Percentiles rank a stretch among this genome's conserved stretches.
phyloP scores from a whole-genome alignment of 2,113 vertebrate species.

The Mustelus asterias region DNA sequence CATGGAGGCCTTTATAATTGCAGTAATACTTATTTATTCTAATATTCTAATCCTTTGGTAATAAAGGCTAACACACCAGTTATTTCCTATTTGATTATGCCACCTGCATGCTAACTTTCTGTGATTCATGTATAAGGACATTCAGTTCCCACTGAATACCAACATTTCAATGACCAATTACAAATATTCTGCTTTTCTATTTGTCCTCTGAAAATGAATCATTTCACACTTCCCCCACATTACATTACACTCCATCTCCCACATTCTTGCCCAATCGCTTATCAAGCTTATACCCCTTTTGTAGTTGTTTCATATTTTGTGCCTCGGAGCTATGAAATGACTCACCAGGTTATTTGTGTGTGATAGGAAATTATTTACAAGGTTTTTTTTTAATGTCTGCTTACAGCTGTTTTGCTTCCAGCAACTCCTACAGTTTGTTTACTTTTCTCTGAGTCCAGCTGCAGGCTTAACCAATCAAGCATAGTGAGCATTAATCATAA shows the following conservation, averaged over 20 bases:
- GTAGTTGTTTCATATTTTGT: neutral
- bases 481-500: neutral
- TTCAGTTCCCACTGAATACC: neutral
- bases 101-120: neutral
- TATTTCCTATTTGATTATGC: neutral
- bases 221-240: neutral
- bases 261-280: neutral
- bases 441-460: neutral
- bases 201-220: neutral
- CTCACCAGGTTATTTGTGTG: neutral
- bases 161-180: neutral
- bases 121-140: neutral
- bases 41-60: neutral
- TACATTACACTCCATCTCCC: neutral
- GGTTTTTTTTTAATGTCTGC: neutral
- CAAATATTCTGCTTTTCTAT: neutral
- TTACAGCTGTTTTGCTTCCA: neutral
- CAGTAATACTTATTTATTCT: neutral
- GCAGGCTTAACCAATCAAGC: neutral
- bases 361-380: neutral
- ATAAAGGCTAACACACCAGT: neutral
- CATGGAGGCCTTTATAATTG: neutral
- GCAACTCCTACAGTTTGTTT: neutral
- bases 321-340: neutral
- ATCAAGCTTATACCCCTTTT: neutral